Conservation (phyloP, 2,888 invertebrate genomes). For the Eupithecia exiguata region DNA sequence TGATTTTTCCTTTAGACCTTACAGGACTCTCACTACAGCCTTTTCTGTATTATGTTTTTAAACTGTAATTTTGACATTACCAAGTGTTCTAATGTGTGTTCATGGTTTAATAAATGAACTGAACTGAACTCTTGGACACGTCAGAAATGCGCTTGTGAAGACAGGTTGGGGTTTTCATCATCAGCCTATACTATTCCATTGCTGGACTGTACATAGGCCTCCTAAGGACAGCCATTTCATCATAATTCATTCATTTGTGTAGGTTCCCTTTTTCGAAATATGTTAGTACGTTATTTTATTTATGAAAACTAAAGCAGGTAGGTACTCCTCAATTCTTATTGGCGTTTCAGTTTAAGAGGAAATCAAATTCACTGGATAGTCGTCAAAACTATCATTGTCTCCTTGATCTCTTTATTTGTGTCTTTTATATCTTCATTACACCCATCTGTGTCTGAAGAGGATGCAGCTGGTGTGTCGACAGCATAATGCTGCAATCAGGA, state of each 20-base stretch:
- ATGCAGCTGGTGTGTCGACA: neutral
- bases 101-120: no score
- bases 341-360: neutral
- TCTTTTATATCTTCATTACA: neutral
- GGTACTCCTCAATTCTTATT: neutral
- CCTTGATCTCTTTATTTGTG: neutral
- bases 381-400: neutral
- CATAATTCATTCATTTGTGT: no score
- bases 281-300: no score
- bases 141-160: neutral
- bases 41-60: no score
- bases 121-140: no score
- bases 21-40: no score
- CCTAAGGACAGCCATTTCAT: no score
- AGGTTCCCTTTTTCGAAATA: no score
- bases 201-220: neutral
- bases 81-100: no score
- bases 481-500: constrained; percentile 9
- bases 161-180: neutral
- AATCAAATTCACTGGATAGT: neutral
- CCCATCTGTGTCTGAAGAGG: neutral
- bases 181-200: neutral
- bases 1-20: neutral
- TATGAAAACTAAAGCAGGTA: no score
- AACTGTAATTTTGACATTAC: no score